Evolutionary conservation across 92 coral and sea anemone species (phyloP), one percentile per base, ranked within the genome.

Genomic region (Pocillopora grandis): DNA sequence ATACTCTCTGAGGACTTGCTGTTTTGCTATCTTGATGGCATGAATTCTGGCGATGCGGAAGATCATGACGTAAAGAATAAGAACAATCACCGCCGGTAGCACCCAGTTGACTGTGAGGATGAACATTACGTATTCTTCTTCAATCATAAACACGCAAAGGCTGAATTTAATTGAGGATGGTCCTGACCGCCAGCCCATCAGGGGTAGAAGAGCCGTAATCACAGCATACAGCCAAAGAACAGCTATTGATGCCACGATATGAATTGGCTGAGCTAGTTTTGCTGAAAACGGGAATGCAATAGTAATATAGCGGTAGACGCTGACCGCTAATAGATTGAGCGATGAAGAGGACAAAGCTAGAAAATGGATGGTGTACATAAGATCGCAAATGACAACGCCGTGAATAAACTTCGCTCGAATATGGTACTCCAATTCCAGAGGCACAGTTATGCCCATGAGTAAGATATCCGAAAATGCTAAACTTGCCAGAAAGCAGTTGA

Each of bases 1-100:
- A 37, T 75, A 70, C 68, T 91, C 95, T 14, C 78, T 62, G 55
- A 85, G 82, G 71, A 94, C 88, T 62, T 82, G 83, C 59, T 83
- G 83, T 77, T 87, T 87, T 5, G 93, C 89, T 17, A 94, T 94
- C 71, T 83, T 89, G 78, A 87, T 72, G 1, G 95, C 98, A 16
- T 94, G 98, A 36, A 85, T 87, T 19, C 90, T 81, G 55, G 98
- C 93, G 14, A 94, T 94, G n/a, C 93, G 82, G 75, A 92, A 92
- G 75, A 94, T 90, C 87, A 87, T 57, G 10, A 83, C 93, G 74
- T 94, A 94, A 52, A 91, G 74, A 14, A 92, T 59, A 68, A 92
- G 71, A 16, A 89, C 93, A 9, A 87, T 62, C 19, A 94, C 23
- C 15, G 95, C 93, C 19, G 98, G 98, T 0, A 79, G 36, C 58